These are phyloP conservation scores for Varanus komodoensis DNA, from an alignment of 2,113 vertebrate species.

Conservation along the genomic window DNA sequence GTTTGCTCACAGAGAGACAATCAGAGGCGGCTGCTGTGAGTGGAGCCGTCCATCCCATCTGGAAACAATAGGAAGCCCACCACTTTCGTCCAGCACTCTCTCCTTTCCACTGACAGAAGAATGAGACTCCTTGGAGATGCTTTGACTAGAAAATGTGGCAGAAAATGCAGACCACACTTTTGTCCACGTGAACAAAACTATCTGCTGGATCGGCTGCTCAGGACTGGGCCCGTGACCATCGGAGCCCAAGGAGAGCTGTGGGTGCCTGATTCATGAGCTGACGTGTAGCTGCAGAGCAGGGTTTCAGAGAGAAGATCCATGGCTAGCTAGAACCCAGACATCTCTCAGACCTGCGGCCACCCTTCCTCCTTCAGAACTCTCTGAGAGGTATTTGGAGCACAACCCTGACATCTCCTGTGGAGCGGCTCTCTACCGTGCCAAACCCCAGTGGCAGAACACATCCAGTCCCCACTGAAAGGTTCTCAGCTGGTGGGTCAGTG, in stretches of 20 bases:
- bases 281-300: no score
- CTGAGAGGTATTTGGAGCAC: neutral
- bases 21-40: neutral
- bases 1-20: neutral
- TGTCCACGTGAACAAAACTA: neutral
- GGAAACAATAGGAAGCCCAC: conserved; percentile 5
- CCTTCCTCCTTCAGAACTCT: neutral
- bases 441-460: no score
- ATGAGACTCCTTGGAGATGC: neutral
- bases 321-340: neutral
- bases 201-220: neutral
- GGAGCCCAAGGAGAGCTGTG: neutral
- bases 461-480: no score
- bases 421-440: no score
- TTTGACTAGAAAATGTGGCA: neutral
- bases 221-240: neutral
- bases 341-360: neutral
- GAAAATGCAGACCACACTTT: neutral
- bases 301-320: neutral
- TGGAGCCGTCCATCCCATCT: neutral
- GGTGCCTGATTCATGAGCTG: neutral
- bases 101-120: conserved; percentile 39
- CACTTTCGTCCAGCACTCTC: fast-evolving
- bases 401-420: no score
- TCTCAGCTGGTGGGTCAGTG: no score